Evolutionary conservation across 1,140 invertebrate species (phyloP).

Genomic region (Hirudo medicinalis): DNA sequence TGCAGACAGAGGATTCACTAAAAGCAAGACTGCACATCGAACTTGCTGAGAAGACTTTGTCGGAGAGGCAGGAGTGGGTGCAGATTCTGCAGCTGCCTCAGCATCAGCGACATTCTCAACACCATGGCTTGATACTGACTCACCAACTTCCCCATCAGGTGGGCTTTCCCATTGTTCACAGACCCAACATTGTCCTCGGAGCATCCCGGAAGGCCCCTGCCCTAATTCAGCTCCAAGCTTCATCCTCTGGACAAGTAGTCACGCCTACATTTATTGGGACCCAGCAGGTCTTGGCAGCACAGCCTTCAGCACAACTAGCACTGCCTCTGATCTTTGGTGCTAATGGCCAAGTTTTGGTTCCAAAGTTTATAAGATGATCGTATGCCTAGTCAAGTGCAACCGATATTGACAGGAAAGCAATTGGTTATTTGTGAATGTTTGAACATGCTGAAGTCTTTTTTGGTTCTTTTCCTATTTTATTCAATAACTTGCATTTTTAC

Average conservation of each 20-base stretch:
- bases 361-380: background rate
- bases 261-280: background rate
- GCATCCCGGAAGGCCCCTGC: background rate
- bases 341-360: conserved; percentile 10
- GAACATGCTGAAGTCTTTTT: too few relatives aligned
- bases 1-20: background rate
- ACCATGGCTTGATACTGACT: background rate
- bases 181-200: background rate
- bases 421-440: too few relatives aligned
- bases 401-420: too few relatives aligned
- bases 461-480: too few relatives aligned
- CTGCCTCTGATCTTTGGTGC: background rate
- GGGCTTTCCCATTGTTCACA: background rate
- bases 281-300: background rate
- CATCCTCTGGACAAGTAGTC: background rate
- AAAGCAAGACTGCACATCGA: background rate
- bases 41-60: background rate
- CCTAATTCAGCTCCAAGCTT: background rate
- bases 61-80: conserved; percentile 10
- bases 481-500: too few relatives aligned
- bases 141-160: background rate
- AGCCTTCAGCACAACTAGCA: background rate
- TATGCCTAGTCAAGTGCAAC: too few relatives aligned
- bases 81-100: conserved; percentile 16
- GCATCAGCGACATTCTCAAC: background rate